A percentile compares a stretch with the other conserved stretches of the same genome.
These are phyloP conservation scores for Endotricha flammealis DNA, from an alignment of 2,888 invertebrate species.

Conservation along the genomic window DNA sequence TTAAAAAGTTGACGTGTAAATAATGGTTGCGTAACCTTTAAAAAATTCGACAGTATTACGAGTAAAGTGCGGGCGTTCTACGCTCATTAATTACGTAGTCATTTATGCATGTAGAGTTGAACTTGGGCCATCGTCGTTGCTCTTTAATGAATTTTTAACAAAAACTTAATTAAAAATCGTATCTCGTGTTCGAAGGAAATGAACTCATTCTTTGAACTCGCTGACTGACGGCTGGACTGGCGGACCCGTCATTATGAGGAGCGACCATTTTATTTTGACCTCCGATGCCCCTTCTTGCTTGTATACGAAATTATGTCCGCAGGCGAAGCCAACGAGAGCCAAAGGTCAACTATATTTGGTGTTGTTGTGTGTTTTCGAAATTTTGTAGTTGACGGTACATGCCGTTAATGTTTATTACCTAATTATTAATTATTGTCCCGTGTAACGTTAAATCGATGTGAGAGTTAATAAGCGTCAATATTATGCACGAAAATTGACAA, in stretches of 20 bases:
- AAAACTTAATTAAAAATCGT: slow-evolving; percentile 78
- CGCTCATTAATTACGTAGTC: slow-evolving; percentile 68
- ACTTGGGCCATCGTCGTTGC: slow-evolving; percentile 52
- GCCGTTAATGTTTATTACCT: slow-evolving; percentile 60
- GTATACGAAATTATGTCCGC: slow-evolving; percentile 39
- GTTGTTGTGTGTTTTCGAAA: slow-evolving; percentile 57
- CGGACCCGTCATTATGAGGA: slow-evolving; percentile 63
- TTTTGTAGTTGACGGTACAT: slow-evolving; percentile 58
- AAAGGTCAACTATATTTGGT: slow-evolving; percentile 50
- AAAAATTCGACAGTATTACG: slow-evolving; percentile 49
- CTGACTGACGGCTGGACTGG: slow-evolving; percentile 70
- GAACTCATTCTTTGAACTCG: slow-evolving; percentile 73
- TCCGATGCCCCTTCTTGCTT: slow-evolving; percentile 34
- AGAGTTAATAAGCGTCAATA: slow-evolving; percentile 33
- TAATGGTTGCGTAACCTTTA: slow-evolving; percentile 42
- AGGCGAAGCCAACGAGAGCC: slow-evolving; percentile 37
- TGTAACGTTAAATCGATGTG: slow-evolving; percentile 38
- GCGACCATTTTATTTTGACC: slow-evolving; percentile 50
- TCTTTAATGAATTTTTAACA: slow-evolving; percentile 75
- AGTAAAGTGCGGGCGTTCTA: slow-evolving; percentile 39
- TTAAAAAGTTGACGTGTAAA: slow-evolving; percentile 43
- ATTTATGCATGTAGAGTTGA: slow-evolving; percentile 61
- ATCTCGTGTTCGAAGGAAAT: slow-evolving; percentile 76
- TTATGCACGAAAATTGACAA: slow-evolving; percentile 27
- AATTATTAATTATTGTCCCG: slow-evolving; percentile 61